phyloP scores from a whole-genome alignment of 2,113 vertebrate genomes.

The Pluvialis apricaria region DNA sequence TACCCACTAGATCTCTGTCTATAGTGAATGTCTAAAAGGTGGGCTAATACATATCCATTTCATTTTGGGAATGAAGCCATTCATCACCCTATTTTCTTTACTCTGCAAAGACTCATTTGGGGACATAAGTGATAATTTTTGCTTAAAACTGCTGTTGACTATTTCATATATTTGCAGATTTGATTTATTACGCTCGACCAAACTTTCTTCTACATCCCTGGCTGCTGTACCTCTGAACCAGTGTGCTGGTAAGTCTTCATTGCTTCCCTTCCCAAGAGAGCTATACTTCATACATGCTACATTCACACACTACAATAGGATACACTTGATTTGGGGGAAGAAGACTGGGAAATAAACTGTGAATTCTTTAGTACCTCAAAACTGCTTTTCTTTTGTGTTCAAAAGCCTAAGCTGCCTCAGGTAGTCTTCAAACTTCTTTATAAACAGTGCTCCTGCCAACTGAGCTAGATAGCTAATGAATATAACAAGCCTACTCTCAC shows the following conservation, averaged over 20 bases:
- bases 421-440: slow-evolving; percentile 2
- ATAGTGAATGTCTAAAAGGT: not conserved
- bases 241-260: not conserved
- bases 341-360: not conserved
- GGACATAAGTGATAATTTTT: not conserved
- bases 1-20: not conserved
- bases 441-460: not conserved
- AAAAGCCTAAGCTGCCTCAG: slow-evolving; percentile 2
- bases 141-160: not conserved
- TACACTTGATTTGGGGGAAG: not conserved
- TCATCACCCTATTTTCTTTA: not conserved
- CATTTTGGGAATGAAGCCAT: not conserved
- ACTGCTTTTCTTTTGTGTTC: not conserved
- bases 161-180: not conserved
- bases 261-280: not conserved
- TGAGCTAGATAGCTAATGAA: slow-evolving; percentile 5
- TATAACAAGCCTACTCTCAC: not conserved
- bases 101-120: not conserved
- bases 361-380: not conserved
- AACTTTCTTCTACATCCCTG: not conserved
- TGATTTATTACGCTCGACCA: not conserved
- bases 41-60: not conserved
- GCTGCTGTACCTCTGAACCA: not conserved
- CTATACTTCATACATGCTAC: not conserved
- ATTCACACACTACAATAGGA: not conserved